Evolutionary conservation across 2,888 invertebrate species (phyloP), one percentile per base, ranked within the genome.

Genomic region (Drosophila demipolita): DNA sequence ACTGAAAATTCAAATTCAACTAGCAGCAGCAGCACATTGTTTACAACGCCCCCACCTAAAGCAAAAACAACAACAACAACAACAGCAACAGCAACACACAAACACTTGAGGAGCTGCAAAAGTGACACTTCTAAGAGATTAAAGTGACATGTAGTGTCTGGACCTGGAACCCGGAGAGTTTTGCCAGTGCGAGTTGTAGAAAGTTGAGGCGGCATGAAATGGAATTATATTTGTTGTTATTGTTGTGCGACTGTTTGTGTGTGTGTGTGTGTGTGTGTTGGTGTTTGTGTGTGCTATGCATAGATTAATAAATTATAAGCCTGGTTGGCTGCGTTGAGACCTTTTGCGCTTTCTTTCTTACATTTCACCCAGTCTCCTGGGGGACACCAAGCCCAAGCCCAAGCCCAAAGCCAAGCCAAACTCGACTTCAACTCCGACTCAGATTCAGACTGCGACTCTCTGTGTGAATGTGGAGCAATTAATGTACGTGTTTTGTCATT

Each of bases 241-340:
- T 75, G 74, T 70, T 72, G 70, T 62, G 73, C 62, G 20, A 50
- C 35, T 57, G 48, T 53, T 40, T 57, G 38, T 53, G 23, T 54
- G 54, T 62, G 50, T 75, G 50, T 57, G 52, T 64, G 33, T 59
- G 29, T 52, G 35, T 53, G 33, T 52, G 49, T 58, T 33, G 45
- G 45, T 50, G 23, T 42, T 38, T 59, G 54, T 76, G 49, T 77
- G 53, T 70, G 64, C 61, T 73, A 80, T 89, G 87, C 89, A 87
- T 87, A 87, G 89, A 87, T 87, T 87, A 87, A 87, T 87, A 87
- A 87, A 87, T 87, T 89, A 87, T 89, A 87, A 87, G 87, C 89
- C 78, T 73, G 75, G 62, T 75, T 81, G 80, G 68, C 75, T 69
- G 66, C 35, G 81, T 65, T 35, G 57, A 80, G 80, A 78, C 78